Evolutionary conservation across 1,140 invertebrate species (phyloP).

Genomic region (Leptinotarsa texana): DNA sequence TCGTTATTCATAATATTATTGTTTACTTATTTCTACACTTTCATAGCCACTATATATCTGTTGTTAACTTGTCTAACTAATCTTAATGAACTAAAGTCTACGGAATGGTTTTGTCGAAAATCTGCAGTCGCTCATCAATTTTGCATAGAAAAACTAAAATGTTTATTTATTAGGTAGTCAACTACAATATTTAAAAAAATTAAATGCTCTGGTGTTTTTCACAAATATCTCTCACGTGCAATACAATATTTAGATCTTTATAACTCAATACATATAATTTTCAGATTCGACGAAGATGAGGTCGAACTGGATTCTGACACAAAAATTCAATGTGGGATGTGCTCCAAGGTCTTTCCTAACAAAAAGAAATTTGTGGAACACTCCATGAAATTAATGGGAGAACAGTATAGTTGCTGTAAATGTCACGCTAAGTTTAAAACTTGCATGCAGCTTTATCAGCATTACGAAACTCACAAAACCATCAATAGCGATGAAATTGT

Average conservation of each 20-base stretch:
- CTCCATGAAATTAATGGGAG: constrained; percentile 42
- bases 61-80: no score
- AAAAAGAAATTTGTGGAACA: constrained; percentile 47
- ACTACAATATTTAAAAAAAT: no score
- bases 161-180: no score
- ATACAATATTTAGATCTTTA: background rate
- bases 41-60: no score
- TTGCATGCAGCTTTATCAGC: constrained; percentile 45
- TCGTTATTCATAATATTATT: no score
- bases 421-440: constrained; percentile 45
- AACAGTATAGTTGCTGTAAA: constrained; percentile 48
- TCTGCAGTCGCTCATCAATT: no score
- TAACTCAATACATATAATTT: constrained; percentile 3
- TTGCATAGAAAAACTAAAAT: no score
- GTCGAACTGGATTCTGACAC: background rate
- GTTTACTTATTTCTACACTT: no score
- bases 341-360: constrained; percentile 37
- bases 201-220: no score
- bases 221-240: no score
- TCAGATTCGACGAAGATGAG: constrained; percentile 9
- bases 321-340: constrained; percentile 43
- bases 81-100: no score
- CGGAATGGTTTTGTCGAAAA: no score
- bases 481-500: constrained; percentile 29
- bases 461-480: constrained; percentile 46